phyloP scores from a whole-genome alignment of 1,140 invertebrate genomes.

The Bombus breviceps region DNA sequence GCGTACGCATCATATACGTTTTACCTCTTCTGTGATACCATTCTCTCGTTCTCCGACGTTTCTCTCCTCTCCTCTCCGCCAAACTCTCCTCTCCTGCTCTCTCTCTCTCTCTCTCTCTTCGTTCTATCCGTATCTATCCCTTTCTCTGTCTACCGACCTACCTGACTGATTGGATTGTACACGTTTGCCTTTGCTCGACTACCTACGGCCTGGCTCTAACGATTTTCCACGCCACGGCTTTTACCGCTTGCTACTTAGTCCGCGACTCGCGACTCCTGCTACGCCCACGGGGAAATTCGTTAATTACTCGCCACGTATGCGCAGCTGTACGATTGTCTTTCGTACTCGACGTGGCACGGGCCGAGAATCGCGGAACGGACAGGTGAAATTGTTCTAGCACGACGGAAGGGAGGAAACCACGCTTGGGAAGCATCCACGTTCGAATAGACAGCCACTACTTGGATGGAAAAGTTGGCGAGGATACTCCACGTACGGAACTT shows the following conservation, averaged over 20 bases:
- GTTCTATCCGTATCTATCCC: background rate
- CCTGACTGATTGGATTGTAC: conserved; percentile 54
- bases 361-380: background rate
- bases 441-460: no score
- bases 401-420: background rate
- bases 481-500: background rate
- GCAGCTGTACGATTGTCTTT: conserved; percentile 27
- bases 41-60: conserved; percentile 28
- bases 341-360: background rate
- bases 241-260: conserved; percentile 38
- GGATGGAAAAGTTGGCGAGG: background rate
- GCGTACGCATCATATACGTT: conserved; percentile 31
- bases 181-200: conserved; percentile 41
- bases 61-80: background rate
- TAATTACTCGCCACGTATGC: conserved; percentile 35
- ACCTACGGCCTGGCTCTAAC: conserved; percentile 64
- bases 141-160: conserved; percentile 44
- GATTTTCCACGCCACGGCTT: conserved; percentile 73
- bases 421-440: background rate
- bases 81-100: background rate
- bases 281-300: conserved; percentile 53
- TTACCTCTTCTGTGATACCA: conserved; percentile 38
- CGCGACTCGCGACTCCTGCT: conserved; percentile 21
- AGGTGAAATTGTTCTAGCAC: conserved; percentile 26
- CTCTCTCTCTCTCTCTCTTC: background rate